These are phyloP conservation scores for Diloba caeruleocephala DNA, from an alignment of 2,888 invertebrate species.

Conservation along the genomic window DNA sequence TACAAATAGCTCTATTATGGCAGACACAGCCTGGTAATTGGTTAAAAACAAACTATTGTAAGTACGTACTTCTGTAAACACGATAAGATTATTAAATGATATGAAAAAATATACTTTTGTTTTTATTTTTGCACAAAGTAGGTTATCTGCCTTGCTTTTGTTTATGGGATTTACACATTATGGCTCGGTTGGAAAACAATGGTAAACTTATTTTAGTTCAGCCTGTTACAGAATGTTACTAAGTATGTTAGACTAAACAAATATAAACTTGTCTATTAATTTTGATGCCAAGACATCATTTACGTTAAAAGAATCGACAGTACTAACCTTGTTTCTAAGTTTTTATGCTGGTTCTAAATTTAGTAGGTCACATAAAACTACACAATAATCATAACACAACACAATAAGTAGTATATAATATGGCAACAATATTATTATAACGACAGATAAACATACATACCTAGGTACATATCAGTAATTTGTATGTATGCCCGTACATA, in stretches of 20 bases:
- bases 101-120: conserved; percentile 13
- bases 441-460: conserved; percentile 56
- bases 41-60: conserved; percentile 18
- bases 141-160: not conserved
- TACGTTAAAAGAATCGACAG: conserved; percentile 17
- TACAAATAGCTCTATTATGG: conserved; percentile 9
- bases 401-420: conserved; percentile 31
- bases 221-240: no score
- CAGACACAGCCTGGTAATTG: conserved; percentile 2
- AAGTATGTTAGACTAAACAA: not conserved
- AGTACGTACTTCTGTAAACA: conserved; percentile 11
- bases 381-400: conserved; percentile 50
- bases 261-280: not conserved
- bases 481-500: conserved; percentile 67
- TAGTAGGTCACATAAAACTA: conserved; percentile 53
- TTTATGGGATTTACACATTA: no score
- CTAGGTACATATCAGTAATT: conserved; percentile 70
- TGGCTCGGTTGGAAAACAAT: no score
- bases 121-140: conserved; percentile 5
- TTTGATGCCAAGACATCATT: conserved; percentile 16
- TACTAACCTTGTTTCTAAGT: conserved; percentile 30
- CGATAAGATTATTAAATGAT: no score
- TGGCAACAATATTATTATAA: conserved; percentile 48
- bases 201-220: no score
- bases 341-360: conserved; percentile 23